Evolutionary conservation across 2,888 invertebrate species (phyloP).

Genomic region (Sturmia bella): DNA sequence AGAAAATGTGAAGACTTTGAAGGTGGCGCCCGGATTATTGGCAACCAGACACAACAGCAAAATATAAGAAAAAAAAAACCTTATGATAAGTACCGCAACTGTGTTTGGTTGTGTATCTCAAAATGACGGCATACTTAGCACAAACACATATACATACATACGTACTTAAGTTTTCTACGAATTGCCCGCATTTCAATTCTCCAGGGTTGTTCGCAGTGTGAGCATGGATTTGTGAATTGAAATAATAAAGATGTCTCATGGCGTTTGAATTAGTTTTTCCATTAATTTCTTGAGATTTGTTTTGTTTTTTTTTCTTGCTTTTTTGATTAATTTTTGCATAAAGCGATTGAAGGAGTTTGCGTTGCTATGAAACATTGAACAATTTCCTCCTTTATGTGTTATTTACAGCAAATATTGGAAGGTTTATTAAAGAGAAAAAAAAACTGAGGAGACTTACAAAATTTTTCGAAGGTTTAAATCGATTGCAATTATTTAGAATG

Average conservation of each 20-base stretch:
- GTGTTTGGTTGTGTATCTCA: not conserved
- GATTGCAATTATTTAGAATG: too few relatives aligned
- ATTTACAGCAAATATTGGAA: too few relatives aligned
- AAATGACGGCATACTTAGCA: conserved; percentile 32
- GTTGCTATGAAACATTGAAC: conserved; percentile 28
- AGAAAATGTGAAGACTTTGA: conserved; percentile 42
- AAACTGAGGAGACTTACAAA: too few relatives aligned
- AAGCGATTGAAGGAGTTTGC: conserved; percentile 1
- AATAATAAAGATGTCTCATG: conserved; percentile 57
- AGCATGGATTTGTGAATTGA: conserved; percentile 39
- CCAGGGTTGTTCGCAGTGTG: conserved; percentile 26
- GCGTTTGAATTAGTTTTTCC: conserved; percentile 62
- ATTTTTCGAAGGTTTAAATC: too few relatives aligned
- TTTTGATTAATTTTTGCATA: conserved; percentile 15
- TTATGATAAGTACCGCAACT: conserved; percentile 51
- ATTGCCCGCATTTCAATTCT: conserved; percentile 55
- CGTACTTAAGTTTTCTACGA: not conserved
- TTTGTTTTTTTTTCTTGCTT: conserved; percentile 16
- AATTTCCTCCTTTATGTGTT: not conserved
- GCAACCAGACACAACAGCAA: conserved; percentile 54
- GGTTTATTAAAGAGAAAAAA: too few relatives aligned
- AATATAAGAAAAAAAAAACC: conserved; percentile 29
- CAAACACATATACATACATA: conserved; percentile 17
- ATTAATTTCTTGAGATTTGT: conserved; percentile 56
- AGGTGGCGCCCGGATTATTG: conserved; percentile 68